Evolutionary conservation across 2,888 invertebrate genomes (phyloP).

Genomic region (Chelonus formosanus): DNA sequence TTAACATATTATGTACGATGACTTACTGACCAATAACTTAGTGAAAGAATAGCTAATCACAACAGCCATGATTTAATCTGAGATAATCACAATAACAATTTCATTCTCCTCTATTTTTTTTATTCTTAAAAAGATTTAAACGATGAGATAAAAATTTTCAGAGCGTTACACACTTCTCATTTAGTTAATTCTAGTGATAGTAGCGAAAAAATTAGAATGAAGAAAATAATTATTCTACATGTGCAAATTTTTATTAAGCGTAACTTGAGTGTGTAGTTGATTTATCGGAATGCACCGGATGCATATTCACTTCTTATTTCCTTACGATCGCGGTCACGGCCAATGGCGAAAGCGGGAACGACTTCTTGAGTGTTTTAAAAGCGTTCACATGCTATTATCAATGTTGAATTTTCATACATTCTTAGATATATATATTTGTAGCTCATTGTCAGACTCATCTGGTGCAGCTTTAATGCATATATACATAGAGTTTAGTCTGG

Average conservation of each 20-base stretch:
- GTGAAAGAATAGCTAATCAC: no score
- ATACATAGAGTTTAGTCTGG: no score
- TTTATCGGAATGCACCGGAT: constrained; percentile 28
- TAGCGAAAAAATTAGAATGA: constrained; percentile 23
- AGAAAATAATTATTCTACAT: constrained; percentile 26
- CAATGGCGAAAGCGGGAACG: constrained; percentile 33
- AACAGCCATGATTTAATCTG: no score
- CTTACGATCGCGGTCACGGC: constrained; percentile 36
- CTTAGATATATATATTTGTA: neutral
- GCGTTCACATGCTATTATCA: no score
- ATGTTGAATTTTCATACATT: neutral
- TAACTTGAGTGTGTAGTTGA: constrained; percentile 12
- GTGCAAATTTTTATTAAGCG: constrained; percentile 16
- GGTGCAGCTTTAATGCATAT: neutral
- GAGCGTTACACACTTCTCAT: constrained; percentile 6
- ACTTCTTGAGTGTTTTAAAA: no score
- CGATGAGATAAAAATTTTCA: constrained; percentile 7
- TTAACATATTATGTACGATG: no score
- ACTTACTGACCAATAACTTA: no score
- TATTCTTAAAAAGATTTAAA: neutral
- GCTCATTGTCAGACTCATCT: neutral
- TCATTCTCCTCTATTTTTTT: no score
- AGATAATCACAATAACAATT: no score
- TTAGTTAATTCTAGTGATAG: constrained; percentile 1
- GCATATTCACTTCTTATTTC: constrained; percentile 18